Base-by-base conservation (phyloP, 2,113 vertebrate species). In the Speoplatyrhinus poulsoni region DNA sequence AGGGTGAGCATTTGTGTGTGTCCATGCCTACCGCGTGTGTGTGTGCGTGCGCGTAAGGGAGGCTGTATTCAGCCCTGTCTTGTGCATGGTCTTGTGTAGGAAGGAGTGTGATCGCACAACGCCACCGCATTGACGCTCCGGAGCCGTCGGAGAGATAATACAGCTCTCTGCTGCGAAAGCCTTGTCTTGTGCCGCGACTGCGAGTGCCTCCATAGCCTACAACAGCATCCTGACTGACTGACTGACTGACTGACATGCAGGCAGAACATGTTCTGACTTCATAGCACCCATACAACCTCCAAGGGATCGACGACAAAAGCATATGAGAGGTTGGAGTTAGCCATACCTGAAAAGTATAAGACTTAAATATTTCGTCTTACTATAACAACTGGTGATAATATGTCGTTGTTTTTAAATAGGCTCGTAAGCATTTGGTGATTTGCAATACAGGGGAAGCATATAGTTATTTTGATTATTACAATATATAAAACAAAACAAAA, bases 31-130 rank as follows among this genome's bases (percentile, higher is more conserved):
- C 26, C 26, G 26, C 26, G 26, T 3, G 26, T 79, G 41, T 75
- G 46, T 55, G n/a, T 65, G 17, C 69, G 62, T 16, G 26, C 2
- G 26, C 26, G 26, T 26, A 48, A 16, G 73, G 69, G 63, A 65
- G 64, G 67, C 67, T 69, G 82, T 60, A 55, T 77, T 80, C 72
- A 69, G 76, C 73, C 83, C 85, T 81, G 82, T 82, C 75, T 72
- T 82, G 85, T 83, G 85, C 87, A 67, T 87, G 87, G 82, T 82
- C 75, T 72, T 82, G 85, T 83, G 85, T 88, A 67, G 89, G 87
- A 80, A 77, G 82, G 84, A 41, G 84, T 90, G 89, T 57, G 83
- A 90, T 83, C 73, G n/a, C 83, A 75, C 79, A 75, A 80, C 61
- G 80, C 72, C 83, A 69, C 59, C 62, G 72, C 9, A 73, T 75